Base-by-base conservation (phyloP, 2,113 vertebrate genomes). In the Chaetorhynchus papuensis region DNA sequence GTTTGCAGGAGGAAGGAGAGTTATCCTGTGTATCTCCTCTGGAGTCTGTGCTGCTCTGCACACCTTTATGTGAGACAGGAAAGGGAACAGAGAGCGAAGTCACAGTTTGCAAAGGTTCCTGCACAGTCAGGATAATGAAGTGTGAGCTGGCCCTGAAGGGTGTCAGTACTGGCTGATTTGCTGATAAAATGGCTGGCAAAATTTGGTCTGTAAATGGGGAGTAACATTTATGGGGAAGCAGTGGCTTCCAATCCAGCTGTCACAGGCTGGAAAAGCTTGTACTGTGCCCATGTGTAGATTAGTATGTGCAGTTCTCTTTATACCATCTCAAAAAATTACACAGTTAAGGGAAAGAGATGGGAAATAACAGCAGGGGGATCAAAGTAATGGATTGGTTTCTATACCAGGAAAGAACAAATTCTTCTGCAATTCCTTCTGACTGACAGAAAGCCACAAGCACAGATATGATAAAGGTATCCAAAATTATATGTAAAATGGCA, bases 1-100 rank as follows among this genome's bases (percentile, higher is more conserved):
- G 22, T 35, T 94, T 81, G 10, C 45, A 84, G 82, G 41, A 72
- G 68, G 60, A 84, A 57, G n/a, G 22, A 54, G 20, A 63, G 18
- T 69, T 75, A 22, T 3, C 52, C 49, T 45, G 31, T 47, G 37
- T 15, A 19, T 61, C 41, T 61, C 2, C n/a, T 15, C 59, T 39
- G 44, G 44, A 52, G 56, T 17, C 33, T 22, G 2, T 42, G 41
- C 44, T 69, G 68, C 54, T 89, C 33, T 68, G 63, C 15, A n/a
- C 30, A 22, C 24, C 44, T 44, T 3, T 7, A 5, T 30, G 13
- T 53, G 78, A 49, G n/a, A 13, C 20, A 23, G 69, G 21, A 39
- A 42, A 10, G 42, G 39, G 69, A 47, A 23, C 18, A 31, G 1
- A n/a, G 81, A 53, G 37, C 0, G 0, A 54, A n/a, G 33, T 24